Conservation (phyloP, 2,113 vertebrate species). For the zebrafish (Danio rerio) region DNA sequence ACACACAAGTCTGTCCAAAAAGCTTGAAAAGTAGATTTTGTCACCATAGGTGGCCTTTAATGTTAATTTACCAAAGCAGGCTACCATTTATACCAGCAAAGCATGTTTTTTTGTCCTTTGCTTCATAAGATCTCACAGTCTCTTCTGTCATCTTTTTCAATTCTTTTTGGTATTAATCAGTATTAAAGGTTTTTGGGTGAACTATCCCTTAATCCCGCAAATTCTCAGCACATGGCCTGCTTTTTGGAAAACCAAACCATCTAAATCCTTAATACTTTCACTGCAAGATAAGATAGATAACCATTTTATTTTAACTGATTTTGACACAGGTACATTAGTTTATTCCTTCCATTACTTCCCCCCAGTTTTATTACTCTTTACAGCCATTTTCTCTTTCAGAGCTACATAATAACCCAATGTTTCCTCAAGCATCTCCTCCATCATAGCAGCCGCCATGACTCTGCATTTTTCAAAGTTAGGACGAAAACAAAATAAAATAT, state of each 20-base stretch:
- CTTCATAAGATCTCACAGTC: too few species aligned
- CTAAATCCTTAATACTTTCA: background rate
- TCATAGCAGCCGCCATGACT: conserved; percentile 39
- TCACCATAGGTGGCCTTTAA: too few species aligned
- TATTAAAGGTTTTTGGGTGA: too few species aligned
- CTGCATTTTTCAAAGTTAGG: conserved; percentile 60
- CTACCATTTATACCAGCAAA: too few species aligned
- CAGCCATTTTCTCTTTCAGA: conserved; percentile 12
- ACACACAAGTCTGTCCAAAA: too few species aligned
- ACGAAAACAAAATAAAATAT: conserved; percentile 71
- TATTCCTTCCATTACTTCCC: conserved; percentile 24
- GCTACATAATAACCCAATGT: conserved; percentile 30
- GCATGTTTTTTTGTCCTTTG: too few species aligned
- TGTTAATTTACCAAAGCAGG: too few species aligned
- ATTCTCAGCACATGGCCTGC: background rate
- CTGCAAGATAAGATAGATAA: background rate
- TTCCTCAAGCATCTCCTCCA: conserved; percentile 52
- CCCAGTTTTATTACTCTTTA: conserved; percentile 13
- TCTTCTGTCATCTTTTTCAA: too few species aligned
- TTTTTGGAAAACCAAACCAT: background rate
- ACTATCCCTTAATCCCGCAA: background rate
- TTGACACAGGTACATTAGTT: conserved; percentile 11
- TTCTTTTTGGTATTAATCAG: too few species aligned
- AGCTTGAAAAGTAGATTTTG: too few species aligned
- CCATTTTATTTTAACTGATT: conserved; percentile 3